phyloP scores from a whole-genome alignment of 2,888 invertebrate genomes.

The Meliscaeva auricollis region DNA sequence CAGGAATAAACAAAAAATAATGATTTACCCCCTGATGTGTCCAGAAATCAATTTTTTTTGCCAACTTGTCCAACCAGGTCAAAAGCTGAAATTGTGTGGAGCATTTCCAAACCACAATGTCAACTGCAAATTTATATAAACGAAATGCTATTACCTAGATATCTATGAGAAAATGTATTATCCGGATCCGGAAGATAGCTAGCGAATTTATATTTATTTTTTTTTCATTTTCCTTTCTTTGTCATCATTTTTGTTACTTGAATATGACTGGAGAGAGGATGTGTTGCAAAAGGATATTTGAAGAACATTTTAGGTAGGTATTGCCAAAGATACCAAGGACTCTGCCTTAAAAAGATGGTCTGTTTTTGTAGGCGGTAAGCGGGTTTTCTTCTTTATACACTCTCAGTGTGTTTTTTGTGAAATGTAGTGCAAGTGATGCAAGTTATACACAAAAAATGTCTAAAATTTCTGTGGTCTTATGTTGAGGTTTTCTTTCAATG shows the following conservation, averaged over 20 bases:
- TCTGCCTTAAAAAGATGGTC: conserved; percentile 30
- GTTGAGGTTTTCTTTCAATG: background rate
- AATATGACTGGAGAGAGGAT: conserved; percentile 1
- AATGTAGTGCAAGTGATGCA: conserved; percentile 40
- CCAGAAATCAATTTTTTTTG: background rate
- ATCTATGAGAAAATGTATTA: conserved; percentile 35
- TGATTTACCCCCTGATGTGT: background rate
- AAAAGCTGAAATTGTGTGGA: conserved; percentile 5
- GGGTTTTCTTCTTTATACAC: background rate
- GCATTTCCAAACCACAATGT: conserved; percentile 23
- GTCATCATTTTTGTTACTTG: conserved; percentile 23
- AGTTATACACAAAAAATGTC: conserved; percentile 40
- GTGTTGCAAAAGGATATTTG: conserved; percentile 16
- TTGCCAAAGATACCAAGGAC: conserved; percentile 26
- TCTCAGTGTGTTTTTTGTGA: conserved; percentile 42
- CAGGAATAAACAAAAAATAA: conserved; percentile 3
- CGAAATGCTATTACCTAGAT: conserved; percentile 33
- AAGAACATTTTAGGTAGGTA: background rate
- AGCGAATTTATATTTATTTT: conserved; percentile 15
- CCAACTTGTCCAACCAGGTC: conserved; percentile 6
- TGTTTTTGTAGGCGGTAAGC: conserved; percentile 29
- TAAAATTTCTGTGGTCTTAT: conserved; percentile 53
- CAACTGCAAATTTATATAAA: conserved; percentile 34
- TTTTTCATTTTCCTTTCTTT: conserved; percentile 9
- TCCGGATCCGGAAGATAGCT: conserved; percentile 20